Evolutionary conservation across 2,797 vertebrate species (phyloP).

Genomic region (Lutjanus campechanus): DNA sequence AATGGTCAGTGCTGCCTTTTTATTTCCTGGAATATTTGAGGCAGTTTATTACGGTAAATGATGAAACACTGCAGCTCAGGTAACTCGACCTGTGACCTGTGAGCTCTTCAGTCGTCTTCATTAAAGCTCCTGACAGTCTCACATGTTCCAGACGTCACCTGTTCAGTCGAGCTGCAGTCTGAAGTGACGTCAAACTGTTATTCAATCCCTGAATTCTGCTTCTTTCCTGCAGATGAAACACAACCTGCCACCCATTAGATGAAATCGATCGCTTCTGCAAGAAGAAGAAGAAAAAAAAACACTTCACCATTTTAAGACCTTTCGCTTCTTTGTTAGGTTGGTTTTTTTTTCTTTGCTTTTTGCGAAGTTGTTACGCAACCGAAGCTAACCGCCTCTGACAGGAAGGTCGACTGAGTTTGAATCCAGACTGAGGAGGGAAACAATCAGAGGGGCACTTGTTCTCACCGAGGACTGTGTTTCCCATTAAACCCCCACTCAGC

Average conservation of each 20-base stretch:
- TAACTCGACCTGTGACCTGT: neutral
- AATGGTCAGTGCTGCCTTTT: too few relatives aligned
- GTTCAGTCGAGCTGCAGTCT: neutral
- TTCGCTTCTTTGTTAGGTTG: too few relatives aligned
- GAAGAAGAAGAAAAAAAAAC: neutral
- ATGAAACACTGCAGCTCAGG: neutral
- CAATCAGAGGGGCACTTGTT: constrained; percentile 57
- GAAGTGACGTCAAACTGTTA: constrained; percentile 26
- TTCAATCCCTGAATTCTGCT: neutral
- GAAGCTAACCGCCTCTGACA: constrained; percentile 50
- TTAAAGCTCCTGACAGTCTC: neutral
- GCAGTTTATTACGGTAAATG: neutral
- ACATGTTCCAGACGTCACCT: constrained; percentile 19
- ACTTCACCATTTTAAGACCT: constrained; percentile 3
- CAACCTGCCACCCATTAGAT: constrained; percentile 36
- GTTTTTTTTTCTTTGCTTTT: constrained; percentile 4
- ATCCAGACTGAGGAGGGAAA: constrained; percentile 21
- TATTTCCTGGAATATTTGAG: too few relatives aligned
- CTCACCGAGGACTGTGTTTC: constrained; percentile 58
- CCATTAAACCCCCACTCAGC: constrained; percentile 48
- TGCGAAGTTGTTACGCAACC: constrained; percentile 40
- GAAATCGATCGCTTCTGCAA: neutral
- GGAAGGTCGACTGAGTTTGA: constrained; percentile 19
- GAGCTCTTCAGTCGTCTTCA: neutral
- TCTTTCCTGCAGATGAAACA: constrained; percentile 24